phyloP scores from a whole-genome alignment of 1,140 invertebrate species.

The Penaeus japonicus region DNA sequence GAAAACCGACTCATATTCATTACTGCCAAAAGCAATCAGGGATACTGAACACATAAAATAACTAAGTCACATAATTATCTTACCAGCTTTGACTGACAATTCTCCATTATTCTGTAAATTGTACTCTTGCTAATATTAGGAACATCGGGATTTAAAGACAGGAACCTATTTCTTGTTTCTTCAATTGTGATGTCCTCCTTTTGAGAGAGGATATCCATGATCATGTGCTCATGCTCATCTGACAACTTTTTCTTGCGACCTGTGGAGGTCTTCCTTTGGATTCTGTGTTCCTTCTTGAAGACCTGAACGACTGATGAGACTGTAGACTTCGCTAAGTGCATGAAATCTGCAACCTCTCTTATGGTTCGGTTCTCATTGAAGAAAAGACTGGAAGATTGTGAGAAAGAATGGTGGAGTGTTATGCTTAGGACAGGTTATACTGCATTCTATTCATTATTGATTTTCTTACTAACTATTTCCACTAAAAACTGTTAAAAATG shows the following conservation, averaged over 20 bases:
- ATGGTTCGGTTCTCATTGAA: constrained; percentile 59
- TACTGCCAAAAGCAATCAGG: too few relatives aligned
- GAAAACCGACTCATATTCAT: too few relatives aligned
- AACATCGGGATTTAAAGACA: constrained; percentile 57
- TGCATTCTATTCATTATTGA: too few relatives aligned
- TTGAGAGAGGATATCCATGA: constrained; percentile 58
- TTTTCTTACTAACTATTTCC: too few relatives aligned
- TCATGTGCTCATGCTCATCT: constrained; percentile 58
- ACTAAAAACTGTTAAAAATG: background rate
- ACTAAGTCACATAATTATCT: background rate
- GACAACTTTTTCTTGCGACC: constrained; percentile 59
- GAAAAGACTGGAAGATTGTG: constrained; percentile 48
- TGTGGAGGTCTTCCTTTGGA: constrained; percentile 58
- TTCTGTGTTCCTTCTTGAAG: constrained; percentile 58
- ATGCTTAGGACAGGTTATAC: background rate
- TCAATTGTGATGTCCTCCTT: constrained; percentile 60
- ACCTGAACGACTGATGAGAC: constrained; percentile 59
- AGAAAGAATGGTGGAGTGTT: background rate
- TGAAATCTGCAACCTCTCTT: constrained; percentile 58
- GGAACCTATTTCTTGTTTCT: constrained; percentile 58
- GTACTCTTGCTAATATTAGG: constrained; percentile 59
- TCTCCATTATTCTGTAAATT: constrained; percentile 59
- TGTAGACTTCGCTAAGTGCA: constrained; percentile 59
- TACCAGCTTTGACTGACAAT: constrained; percentile 58
- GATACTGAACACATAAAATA: too few relatives aligned